These are phyloP conservation scores for Sebastes alutus DNA, from an alignment of 2,797 vertebrate genomes.

Conservation along the genomic window DNA sequence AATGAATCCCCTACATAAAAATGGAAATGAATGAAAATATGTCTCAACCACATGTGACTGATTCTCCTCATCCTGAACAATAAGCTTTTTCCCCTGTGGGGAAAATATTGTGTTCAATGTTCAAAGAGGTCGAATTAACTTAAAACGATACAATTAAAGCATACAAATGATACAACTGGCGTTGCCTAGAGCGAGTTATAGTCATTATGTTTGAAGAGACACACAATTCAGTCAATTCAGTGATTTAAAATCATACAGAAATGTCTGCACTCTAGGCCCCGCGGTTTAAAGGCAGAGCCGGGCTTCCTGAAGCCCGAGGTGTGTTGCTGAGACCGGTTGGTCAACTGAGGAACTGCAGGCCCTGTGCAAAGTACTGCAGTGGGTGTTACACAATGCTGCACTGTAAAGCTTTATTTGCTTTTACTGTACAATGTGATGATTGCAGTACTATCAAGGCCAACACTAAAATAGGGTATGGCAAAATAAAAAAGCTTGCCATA, in stretches of 20 bases:
- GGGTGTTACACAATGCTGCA: not conserved
- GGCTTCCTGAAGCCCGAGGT: not conserved
- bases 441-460: constrained; percentile 2
- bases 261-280: not conserved
- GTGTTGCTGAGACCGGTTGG: not conserved
- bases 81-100: not conserved
- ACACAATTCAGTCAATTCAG: not conserved
- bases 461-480: constrained; percentile 17
- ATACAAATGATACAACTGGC: not conserved
- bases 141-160: not conserved
- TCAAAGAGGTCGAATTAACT: not conserved
- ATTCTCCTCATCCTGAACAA: not conserved
- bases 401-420: not conserved
- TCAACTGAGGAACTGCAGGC: not conserved
- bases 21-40: not conserved
- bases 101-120: not conserved
- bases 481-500: constrained; percentile 34
- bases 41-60: not conserved
- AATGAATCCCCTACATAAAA: not conserved
- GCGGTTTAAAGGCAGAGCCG: not conserved
- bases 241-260: not conserved
- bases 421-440: constrained; percentile 18
- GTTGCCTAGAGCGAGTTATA: not conserved
- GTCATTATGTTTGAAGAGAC: not conserved
- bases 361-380: not conserved